Evolutionary conservation across 2,113 vertebrate species (phyloP).

Genomic region (Brevimyrus niger): DNA sequence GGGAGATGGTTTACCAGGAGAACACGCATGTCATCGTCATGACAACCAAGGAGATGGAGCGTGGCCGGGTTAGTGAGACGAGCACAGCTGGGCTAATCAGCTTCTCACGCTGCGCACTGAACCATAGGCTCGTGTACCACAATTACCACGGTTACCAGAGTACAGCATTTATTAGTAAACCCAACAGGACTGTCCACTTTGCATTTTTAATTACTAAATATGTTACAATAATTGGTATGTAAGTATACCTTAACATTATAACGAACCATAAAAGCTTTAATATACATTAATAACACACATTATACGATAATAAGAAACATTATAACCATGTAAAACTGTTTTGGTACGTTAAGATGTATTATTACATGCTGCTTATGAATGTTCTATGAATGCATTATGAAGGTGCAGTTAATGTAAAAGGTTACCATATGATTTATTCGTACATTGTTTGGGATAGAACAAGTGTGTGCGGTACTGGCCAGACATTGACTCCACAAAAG

Average conservation of each 20-base stretch:
- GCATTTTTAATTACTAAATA: background rate
- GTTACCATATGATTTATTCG: background rate
- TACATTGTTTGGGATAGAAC: slow-evolving; percentile 55
- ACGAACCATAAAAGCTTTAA: background rate
- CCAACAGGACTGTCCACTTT: background rate
- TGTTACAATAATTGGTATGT: background rate
- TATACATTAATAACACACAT: too few species aligned
- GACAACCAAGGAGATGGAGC: slow-evolving; percentile 79
- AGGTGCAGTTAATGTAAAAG: background rate
- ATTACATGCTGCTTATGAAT: background rate
- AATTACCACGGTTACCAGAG: background rate
- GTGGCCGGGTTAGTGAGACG: slow-evolving; percentile 62
- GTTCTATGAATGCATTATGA: too few species aligned
- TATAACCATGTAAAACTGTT: background rate
- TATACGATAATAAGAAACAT: background rate
- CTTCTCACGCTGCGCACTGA: background rate
- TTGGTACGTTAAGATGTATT: background rate
- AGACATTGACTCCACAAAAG: slow-evolving; percentile 54
- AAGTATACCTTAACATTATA: background rate
- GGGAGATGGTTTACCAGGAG: slow-evolving; percentile 82
- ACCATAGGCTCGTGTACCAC: background rate
- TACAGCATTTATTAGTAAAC: background rate
- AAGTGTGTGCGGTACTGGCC: slow-evolving; percentile 83
- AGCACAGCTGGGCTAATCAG: background rate
- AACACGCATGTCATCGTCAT: slow-evolving; percentile 76